A percentile compares a stretch with the other conserved stretches of the same genome.
Conservation (phyloP, 2,113 vertebrate species). For the Romanogobio albipinnatus region DNA sequence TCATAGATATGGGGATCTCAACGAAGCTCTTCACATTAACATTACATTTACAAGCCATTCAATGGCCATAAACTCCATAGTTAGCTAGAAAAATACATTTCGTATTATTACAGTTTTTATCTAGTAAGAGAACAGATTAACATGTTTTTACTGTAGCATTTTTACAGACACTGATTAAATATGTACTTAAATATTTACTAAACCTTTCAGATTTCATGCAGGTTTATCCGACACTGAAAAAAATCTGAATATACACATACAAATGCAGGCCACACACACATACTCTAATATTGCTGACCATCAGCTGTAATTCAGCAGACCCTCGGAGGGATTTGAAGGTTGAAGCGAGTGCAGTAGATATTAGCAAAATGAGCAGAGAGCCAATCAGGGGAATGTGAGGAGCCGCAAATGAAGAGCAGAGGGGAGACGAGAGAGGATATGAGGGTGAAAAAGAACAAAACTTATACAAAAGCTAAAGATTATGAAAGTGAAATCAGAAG, state of each 20-base stretch:
- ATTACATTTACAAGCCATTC: no score
- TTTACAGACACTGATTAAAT: not conserved
- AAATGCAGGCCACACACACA: slow-evolving; percentile 23
- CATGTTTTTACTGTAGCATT: no score
- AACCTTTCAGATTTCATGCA: not conserved
- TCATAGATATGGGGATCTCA: no score
- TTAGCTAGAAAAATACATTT: no score
- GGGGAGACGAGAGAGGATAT: not conserved
- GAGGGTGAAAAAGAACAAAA: not conserved
- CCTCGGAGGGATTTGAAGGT: not conserved
- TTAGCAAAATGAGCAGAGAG: not conserved
- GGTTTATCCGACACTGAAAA: not conserved
- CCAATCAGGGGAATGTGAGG: not conserved
- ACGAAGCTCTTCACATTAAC: no score
- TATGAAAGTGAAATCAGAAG: not conserved
- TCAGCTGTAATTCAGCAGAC: slow-evolving; percentile 5
- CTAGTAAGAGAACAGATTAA: no score
- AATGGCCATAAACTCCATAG: no score
- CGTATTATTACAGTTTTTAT: no score
- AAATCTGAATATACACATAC: not conserved
- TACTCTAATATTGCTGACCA: slow-evolving; percentile 50
- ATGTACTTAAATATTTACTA: not conserved
- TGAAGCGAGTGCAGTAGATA: slow-evolving; percentile 5
- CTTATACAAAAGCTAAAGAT: not conserved
- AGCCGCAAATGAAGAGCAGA: not conserved